These are phyloP conservation scores for Conus ventricosus DNA, from an alignment of 1,140 invertebrate genomes.

Conservation along the genomic window DNA sequence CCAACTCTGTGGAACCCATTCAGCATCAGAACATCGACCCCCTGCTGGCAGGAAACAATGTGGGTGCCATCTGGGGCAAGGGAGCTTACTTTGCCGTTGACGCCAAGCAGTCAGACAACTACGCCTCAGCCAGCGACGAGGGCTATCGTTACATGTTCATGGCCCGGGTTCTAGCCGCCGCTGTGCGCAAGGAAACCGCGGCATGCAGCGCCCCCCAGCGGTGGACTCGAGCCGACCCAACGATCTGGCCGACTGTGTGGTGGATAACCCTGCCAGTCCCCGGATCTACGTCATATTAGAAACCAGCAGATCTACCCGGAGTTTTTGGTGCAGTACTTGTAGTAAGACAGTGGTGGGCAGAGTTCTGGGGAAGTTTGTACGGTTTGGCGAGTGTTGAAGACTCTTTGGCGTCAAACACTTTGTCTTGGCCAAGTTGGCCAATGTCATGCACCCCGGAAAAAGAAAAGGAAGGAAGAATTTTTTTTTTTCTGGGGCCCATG, in stretches of 20 bases:
- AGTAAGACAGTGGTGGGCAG: background rate
- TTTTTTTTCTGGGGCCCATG: too few relatives aligned
- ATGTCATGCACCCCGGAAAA: too few relatives aligned
- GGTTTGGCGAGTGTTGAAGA: too few relatives aligned
- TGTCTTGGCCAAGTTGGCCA: too few relatives aligned
- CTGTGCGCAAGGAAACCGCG: constrained; percentile 23
- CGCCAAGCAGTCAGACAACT: constrained; percentile 50
- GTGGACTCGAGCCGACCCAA: constrained; percentile 19
- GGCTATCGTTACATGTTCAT: constrained; percentile 48
- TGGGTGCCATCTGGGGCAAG: constrained; percentile 50
- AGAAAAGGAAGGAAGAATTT: too few relatives aligned
- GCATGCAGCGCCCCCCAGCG: constrained; percentile 36
- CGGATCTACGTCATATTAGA: constrained; percentile 54
- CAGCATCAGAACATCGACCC: constrained; percentile 48
- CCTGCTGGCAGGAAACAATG: constrained; percentile 36
- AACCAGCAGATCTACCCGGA: constrained; percentile 59
- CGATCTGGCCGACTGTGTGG: constrained; percentile 50
- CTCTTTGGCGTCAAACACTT: too few relatives aligned
- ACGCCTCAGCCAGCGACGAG: constrained; percentile 37
- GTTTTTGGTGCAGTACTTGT: constrained; percentile 56
- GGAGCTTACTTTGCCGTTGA: constrained; percentile 54
- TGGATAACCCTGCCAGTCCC: constrained; percentile 50
- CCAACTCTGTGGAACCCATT: constrained; percentile 40
- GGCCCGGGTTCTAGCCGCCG: constrained; percentile 41
- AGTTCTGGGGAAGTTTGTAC: too few relatives aligned